Conservation (phyloP, 2,888 invertebrate species). For the Watsonalla binaria region DNA sequence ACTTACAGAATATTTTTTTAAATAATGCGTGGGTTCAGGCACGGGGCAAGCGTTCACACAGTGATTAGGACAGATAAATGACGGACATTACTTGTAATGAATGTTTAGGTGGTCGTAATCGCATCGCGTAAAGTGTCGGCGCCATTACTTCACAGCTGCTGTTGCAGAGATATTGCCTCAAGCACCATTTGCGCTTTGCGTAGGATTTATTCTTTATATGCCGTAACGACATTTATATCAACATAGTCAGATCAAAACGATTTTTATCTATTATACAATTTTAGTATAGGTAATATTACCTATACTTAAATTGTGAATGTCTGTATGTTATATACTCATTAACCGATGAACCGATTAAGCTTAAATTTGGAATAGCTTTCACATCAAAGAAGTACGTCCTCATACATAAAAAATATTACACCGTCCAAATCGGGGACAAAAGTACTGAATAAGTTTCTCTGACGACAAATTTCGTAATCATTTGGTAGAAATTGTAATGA, state of each 20-base stretch:
- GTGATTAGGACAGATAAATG: conserved; percentile 77
- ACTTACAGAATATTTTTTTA: conserved; percentile 23
- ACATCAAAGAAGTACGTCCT: too few species aligned
- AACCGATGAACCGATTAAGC: conserved; percentile 12
- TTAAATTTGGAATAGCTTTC: conserved; percentile 11
- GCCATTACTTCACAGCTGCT: conserved; percentile 76
- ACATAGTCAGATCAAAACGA: conserved; percentile 36
- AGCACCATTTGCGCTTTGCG: conserved; percentile 62
- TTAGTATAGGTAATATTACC: too few species aligned
- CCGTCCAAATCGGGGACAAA: too few species aligned
- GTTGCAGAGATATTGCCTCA: conserved; percentile 73
- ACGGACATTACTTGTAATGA: conserved; percentile 78
- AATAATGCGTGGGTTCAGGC: conserved; percentile 38
- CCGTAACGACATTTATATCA: conserved; percentile 37
- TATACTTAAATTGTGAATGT: too few species aligned
- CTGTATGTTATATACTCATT: too few species aligned
- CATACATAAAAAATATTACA: too few species aligned
- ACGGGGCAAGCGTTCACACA: conserved; percentile 49
- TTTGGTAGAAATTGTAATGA: too few species aligned
- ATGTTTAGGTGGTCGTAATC: conserved; percentile 79
- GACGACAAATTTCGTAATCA: too few species aligned
- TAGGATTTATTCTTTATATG: conserved; percentile 57
- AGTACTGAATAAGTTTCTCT: too few species aligned
- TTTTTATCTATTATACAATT: too few species aligned
- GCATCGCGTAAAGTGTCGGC: conserved; percentile 76